phyloP scores from a whole-genome alignment of 2,888 invertebrate species.

The Cerastoderma edule region DNA sequence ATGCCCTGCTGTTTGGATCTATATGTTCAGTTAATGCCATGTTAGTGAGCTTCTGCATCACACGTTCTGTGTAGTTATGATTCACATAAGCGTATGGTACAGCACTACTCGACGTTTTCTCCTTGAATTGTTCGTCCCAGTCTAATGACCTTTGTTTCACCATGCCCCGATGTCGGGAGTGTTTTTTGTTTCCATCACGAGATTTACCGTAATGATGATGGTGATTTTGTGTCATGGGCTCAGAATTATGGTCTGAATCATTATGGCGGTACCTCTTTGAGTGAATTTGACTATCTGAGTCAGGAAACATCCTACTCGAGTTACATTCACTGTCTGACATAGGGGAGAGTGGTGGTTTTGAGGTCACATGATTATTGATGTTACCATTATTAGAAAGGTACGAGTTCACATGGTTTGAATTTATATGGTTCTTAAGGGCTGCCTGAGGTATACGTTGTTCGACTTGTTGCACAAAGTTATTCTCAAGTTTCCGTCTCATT shows the following conservation, averaged over 20 bases:
- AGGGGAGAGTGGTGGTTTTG: slow-evolving; percentile 55
- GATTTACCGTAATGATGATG: slow-evolving; percentile 59
- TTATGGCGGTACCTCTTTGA: slow-evolving; percentile 60
- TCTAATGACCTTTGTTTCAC: slow-evolving; percentile 75
- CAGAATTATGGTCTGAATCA: slow-evolving; percentile 79
- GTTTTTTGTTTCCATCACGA: slow-evolving; percentile 66
- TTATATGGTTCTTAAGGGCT: slow-evolving; percentile 36
- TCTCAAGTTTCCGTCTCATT: slow-evolving; percentile 60
- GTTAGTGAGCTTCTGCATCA: slow-evolving; percentile 75
- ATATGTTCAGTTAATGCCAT: slow-evolving; percentile 69
- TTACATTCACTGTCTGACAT: slow-evolving; percentile 57
- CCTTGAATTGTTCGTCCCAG: slow-evolving; percentile 78
- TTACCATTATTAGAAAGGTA: slow-evolving; percentile 26
- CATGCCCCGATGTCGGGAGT: slow-evolving; percentile 68
- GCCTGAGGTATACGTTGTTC: slow-evolving; percentile 69
- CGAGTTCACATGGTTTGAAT: slow-evolving; percentile 37
- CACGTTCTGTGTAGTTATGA: slow-evolving; percentile 77
- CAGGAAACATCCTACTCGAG: slow-evolving; percentile 60
- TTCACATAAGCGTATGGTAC: slow-evolving; percentile 80
- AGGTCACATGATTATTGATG: slow-evolving; percentile 38
- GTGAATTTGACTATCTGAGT: slow-evolving; percentile 72
- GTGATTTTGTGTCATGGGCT: slow-evolving; percentile 68
- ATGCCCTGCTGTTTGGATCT: slow-evolving; percentile 66
- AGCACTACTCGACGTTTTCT: slow-evolving; percentile 65
- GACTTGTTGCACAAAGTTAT: slow-evolving; percentile 67